These are phyloP conservation scores for Netelia inedita DNA, from an alignment of 2,888 invertebrate genomes.

Conservation along the genomic window DNA sequence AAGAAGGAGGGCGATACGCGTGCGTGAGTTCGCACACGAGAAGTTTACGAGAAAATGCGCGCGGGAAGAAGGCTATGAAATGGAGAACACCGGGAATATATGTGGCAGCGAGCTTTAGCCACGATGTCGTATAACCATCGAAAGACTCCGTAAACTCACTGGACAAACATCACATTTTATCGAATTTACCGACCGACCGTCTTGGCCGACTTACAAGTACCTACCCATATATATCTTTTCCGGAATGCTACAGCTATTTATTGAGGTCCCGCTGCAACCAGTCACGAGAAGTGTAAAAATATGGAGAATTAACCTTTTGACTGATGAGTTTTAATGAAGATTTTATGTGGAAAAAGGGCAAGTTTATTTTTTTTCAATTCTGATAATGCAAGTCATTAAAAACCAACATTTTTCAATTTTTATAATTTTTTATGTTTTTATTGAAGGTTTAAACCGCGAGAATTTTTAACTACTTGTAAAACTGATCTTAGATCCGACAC, in stretches of 20 bases:
- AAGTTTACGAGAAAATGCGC: conserved; percentile 61
- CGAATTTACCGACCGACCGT: conserved; percentile 5
- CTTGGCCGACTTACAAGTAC: not conserved
- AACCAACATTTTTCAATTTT: too few species aligned
- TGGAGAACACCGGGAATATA: conserved; percentile 31
- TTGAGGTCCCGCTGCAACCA: too few species aligned
- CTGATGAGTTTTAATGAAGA: too few species aligned
- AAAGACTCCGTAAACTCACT: conserved; percentile 4
- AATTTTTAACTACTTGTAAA: too few species aligned
- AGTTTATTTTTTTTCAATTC: too few species aligned
- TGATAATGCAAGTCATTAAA: too few species aligned
- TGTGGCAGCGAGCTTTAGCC: conserved; percentile 24
- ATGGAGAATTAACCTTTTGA: too few species aligned
- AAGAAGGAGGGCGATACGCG: conserved; percentile 51
- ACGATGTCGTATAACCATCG: conserved; percentile 41
- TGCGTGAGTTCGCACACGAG: conserved; percentile 70
- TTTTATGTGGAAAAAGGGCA: too few species aligned
- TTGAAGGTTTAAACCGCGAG: too few species aligned
- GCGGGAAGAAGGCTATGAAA: conserved; percentile 24
- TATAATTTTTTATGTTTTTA: too few species aligned
- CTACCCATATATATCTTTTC: not conserved
- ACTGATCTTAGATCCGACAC: too few species aligned
- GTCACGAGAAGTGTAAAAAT: too few species aligned
- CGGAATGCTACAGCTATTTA: not conserved
- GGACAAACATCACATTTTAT: conserved; percentile 8